Percentiles rank a stretch among this genome's conserved stretches.
phyloP scores from a whole-genome alignment of 2,113 vertebrate genomes.

The Zapus hudsonius region DNA sequence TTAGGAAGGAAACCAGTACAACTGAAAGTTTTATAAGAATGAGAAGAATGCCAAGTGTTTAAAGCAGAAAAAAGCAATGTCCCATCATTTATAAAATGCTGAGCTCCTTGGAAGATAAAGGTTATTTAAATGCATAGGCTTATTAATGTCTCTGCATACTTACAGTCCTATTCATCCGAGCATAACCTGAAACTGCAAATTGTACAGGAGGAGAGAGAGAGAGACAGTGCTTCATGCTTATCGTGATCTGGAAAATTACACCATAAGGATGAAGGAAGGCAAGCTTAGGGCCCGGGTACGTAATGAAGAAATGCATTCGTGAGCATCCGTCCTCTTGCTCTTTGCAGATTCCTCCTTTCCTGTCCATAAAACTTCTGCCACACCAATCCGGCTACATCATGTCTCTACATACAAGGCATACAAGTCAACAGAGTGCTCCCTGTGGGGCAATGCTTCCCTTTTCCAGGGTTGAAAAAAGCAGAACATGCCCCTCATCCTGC shows the following conservation, averaged over 20 bases:
- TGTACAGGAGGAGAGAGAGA: background rate
- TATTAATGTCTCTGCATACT: conserved; percentile 29
- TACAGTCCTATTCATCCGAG: conserved; percentile 6
- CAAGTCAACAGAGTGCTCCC: background rate
- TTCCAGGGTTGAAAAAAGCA: background rate
- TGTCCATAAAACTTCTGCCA: background rate
- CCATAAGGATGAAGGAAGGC: background rate
- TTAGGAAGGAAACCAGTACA: background rate
- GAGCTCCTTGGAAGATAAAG: conserved; percentile 50
- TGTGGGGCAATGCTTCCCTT: background rate
- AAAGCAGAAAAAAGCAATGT: background rate
- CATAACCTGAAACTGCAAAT: background rate
- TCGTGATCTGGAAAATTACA: conserved; percentile 48
- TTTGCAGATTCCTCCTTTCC: background rate
- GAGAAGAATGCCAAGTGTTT: background rate
- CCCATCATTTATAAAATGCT: conserved; percentile 13
- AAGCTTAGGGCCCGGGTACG: background rate
- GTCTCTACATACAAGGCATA: background rate
- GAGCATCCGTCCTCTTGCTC: background rate
- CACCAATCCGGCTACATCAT: too few relatives aligned
- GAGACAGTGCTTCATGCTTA: background rate
- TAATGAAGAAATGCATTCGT: background rate
- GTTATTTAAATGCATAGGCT: conserved; percentile 52
- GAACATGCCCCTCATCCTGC: background rate
- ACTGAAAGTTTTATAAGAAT: conserved; percentile 21